Conservation (phyloP, 2,888 invertebrate genomes). For the Ernsta delagoae region DNA sequence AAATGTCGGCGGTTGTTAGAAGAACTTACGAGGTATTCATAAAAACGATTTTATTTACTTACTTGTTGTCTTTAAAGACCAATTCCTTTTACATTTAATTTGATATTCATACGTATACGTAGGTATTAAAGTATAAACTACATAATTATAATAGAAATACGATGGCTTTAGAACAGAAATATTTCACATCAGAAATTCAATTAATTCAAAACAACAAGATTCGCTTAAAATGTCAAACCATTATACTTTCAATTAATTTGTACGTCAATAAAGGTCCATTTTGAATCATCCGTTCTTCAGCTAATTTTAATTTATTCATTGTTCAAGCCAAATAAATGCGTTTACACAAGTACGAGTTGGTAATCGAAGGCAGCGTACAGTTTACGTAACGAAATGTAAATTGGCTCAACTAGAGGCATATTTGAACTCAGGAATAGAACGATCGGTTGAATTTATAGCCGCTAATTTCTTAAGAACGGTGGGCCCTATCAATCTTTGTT, state of each 20-base stretch:
- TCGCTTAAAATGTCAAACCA: not conserved
- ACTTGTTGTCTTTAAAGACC: too few relatives aligned
- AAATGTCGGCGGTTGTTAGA: too few relatives aligned
- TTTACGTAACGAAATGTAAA: constrained; percentile 46
- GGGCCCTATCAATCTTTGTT: constrained; percentile 37
- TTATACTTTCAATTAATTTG: constrained; percentile 8
- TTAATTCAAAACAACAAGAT: not conserved
- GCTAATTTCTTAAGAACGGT: constrained; percentile 41
- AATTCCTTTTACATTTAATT: too few relatives aligned
- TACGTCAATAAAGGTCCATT: not conserved
- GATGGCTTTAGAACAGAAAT: too few relatives aligned
- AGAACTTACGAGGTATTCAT: too few relatives aligned
- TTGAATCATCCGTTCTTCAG: not conserved
- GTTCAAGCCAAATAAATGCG: constrained; percentile 17
- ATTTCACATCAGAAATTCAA: not conserved
- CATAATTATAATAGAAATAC: too few relatives aligned
- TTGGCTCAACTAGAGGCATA: constrained; percentile 37
- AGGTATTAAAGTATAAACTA: too few relatives aligned
- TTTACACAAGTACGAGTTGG: constrained; percentile 4
- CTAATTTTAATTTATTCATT: constrained; percentile 24
- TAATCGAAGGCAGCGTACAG: constrained; percentile 4
- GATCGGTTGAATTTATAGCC: constrained; percentile 38
- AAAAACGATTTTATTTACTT: too few relatives aligned
- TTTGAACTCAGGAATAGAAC: constrained; percentile 42
- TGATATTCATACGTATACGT: too few relatives aligned